Base-by-base conservation (phyloP, 2,888 invertebrate genomes). In the Meganola albula region DNA sequence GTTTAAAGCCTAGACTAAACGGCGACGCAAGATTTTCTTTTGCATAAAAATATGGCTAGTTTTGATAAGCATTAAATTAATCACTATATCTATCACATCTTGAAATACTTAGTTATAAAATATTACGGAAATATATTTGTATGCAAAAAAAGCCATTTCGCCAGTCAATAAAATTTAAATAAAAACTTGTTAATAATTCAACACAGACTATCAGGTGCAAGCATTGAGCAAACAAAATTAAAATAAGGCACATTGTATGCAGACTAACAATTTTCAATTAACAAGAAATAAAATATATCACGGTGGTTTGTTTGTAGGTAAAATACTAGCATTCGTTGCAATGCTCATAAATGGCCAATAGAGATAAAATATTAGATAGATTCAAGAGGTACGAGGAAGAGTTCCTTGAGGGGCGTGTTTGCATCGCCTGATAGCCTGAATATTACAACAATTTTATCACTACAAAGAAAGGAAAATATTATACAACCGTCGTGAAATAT, bases 231-330 rank as follows among this genome's bases (percentile, higher is more conserved):
- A 78, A 76, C 58, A 42, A 82, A 74, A 69, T 52, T 63, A 68
- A 76, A 73, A 68, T 79, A 82, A 84, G 80, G 79, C 79, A 80
- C 79, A 62, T 62, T 72, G 73, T 77, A 72, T 52, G 47, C 45
- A 49, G 74, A 75, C 74, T 73, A 61, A 63, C n/a, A 62, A 64
- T 65, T 62, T 53, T 58, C 40, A 43, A 40, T 26, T 48, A 37
- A 48, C 48, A 40, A 38, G 49, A 53, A 38, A 31, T 40, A 47
- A 44, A n/a, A n/a, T 57, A 54, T 62, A 58, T 58, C 47, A 58
- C 61, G 65, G 68, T 65, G 67, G 67, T 59, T 49, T 53, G 43
- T 55, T 48, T 46, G 52, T 54, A 52, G n/a, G n/a, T n/a, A n/a
- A 46, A 54, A 53, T 49, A 53, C 49, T 51, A 49, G 44, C 45